Percentiles rank a stretch among this genome's conserved stretches.
Conservation (phyloP, 2,797 vertebrate genomes). For the Micrastur ruficollis region DNA sequence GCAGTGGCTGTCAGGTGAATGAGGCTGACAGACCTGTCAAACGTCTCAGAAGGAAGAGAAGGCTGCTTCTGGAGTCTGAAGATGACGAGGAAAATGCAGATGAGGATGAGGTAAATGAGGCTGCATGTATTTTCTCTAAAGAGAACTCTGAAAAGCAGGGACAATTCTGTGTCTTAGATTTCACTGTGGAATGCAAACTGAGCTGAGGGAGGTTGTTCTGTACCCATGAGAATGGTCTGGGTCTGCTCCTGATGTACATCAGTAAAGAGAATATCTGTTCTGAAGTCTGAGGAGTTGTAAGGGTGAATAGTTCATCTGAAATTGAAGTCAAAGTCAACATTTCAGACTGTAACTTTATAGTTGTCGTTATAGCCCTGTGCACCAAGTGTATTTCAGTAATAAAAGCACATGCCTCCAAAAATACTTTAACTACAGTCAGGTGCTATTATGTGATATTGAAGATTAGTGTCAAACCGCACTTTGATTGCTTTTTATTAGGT, state of each 20-base stretch:
- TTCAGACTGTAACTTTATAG: background rate
- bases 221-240: background rate
- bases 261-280: background rate
- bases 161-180: background rate
- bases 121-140: background rate
- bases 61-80: conserved; percentile 88
- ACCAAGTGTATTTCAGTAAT: background rate
- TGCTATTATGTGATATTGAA: background rate
- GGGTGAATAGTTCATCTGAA: background rate
- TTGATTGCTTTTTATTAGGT: background rate
- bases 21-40: conserved; percentile 82
- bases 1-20: conserved; percentile 37
- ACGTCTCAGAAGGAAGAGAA: conserved; percentile 88
- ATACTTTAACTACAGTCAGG: background rate
- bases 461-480: background rate
- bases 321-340: background rate
- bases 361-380: background rate
- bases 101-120: conserved; percentile 83
- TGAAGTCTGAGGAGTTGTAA: background rate
- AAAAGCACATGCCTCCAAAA: background rate
- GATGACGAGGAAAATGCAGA: conserved; percentile 88
- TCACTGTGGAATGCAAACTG: background rate
- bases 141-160: background rate
- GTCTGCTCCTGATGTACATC: background rate
- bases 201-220: background rate